Evolutionary conservation across 1,140 invertebrate species (phyloP).

Genomic region (Ruditapes philippinarum): DNA sequence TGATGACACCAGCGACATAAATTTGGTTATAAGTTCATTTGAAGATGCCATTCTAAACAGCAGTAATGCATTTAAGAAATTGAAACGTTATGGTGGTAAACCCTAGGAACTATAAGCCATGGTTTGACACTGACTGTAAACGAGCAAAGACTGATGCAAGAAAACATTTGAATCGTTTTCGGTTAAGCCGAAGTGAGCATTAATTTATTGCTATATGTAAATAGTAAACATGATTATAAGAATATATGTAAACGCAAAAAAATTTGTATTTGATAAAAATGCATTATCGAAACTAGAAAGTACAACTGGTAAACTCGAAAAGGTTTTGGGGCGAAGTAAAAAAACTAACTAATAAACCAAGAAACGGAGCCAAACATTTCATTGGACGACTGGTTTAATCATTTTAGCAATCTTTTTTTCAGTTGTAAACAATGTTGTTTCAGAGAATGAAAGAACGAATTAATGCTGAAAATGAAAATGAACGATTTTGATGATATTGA

Average conservation of each 20-base stretch:
- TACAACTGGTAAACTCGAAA: background rate
- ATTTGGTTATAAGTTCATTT: background rate
- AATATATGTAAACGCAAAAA: background rate
- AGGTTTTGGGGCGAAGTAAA: background rate
- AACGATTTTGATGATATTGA: background rate
- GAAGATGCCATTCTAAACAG: background rate
- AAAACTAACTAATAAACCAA: background rate
- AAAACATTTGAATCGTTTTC: background rate
- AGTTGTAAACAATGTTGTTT: background rate
- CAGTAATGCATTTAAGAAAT: background rate
- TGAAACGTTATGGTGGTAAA: background rate
- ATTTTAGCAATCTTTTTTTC: constrained; percentile 5
- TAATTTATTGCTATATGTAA: background rate
- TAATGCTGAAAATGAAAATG: background rate
- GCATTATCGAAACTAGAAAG: background rate
- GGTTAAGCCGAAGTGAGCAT: background rate
- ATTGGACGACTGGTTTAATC: background rate
- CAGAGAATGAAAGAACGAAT: background rate
- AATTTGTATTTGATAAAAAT: background rate
- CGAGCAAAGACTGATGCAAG: background rate
- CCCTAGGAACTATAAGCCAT: background rate
- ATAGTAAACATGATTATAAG: background rate
- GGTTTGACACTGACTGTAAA: background rate
- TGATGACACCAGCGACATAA: background rate
- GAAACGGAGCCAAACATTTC: background rate